Conservation (phyloP, 30 jellyfish, hydroid and myxozoan genomes). For the Aurelia aurita region DNA sequence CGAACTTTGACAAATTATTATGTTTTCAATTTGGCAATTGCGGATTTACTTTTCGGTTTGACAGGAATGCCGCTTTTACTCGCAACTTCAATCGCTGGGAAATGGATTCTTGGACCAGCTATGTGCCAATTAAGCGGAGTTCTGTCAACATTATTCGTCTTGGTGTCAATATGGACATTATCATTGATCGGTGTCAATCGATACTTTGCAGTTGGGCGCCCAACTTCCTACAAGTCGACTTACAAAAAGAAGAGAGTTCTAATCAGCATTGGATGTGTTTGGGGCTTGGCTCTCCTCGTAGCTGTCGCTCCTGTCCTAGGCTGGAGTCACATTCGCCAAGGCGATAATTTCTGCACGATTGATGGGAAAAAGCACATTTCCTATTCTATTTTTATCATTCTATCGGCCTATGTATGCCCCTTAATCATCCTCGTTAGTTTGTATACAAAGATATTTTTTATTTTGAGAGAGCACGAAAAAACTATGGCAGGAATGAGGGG, state of each 20-base stretch:
- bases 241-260: conserved; percentile 74
- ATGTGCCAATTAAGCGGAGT: conserved; percentile 87
- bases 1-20: conserved; percentile 89
- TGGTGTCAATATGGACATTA: conserved; percentile 93
- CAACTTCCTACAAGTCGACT: conserved; percentile 59
- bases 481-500: conserved; percentile 65
- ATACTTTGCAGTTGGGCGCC: conserved; percentile 87
- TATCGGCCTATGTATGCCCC: conserved; percentile 82
- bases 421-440: conserved; percentile 61
- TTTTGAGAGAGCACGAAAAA: conserved; percentile 79
- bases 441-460: conserved; percentile 72
- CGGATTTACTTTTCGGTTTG: conserved; percentile 84
- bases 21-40: conserved; percentile 90
- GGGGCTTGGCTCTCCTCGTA: conserved; percentile 66
- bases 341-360: conserved; percentile 94
- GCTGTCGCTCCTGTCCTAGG: conserved; percentile 88
- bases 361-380: conserved; percentile 81
- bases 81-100: conserved; percentile 82
- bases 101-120: conserved; percentile 87
- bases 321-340: conserved; percentile 92
- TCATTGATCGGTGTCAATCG: conserved; percentile 90
- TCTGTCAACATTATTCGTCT: conserved; percentile 74
- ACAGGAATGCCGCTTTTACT: conserved; percentile 86
- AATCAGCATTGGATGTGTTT: conserved; percentile 59
- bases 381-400: conserved; percentile 64